phyloP scores from a whole-genome alignment of 2,888 invertebrate species.

The Cotesia congregata region DNA sequence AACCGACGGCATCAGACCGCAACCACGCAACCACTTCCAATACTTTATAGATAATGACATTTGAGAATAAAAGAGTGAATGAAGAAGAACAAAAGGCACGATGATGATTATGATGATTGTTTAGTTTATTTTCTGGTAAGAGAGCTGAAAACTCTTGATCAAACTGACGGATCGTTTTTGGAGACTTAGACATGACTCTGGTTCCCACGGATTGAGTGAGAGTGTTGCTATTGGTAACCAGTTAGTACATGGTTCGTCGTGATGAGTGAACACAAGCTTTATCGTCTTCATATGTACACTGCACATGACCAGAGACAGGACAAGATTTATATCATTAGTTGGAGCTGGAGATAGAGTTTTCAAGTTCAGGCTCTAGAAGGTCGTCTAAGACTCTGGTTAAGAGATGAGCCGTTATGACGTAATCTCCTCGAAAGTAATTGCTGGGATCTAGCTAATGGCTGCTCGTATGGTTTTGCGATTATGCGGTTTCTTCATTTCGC shows the following conservation, averaged over 20 bases:
- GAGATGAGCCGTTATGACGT: constrained; percentile 25
- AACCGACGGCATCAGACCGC: constrained; percentile 41
- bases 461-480: constrained; percentile 11
- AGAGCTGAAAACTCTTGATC: constrained; percentile 22
- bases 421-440: constrained; percentile 25
- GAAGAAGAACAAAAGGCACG: neutral
- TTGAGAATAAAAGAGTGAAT: neutral
- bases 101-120: neutral
- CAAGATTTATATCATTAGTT: no score
- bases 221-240: constrained; percentile 26
- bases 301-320: neutral
- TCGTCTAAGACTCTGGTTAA: constrained; percentile 4
- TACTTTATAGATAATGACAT: constrained; percentile 31
- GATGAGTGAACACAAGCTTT: constrained; percentile 6
- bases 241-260: neutral
- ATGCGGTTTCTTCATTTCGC: constrained; percentile 8
- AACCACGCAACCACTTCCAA: constrained; percentile 29
- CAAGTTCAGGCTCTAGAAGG: constrained; percentile 24
- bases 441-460: constrained; percentile 19
- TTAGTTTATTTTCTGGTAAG: neutral
- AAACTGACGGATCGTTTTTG: constrained; percentile 17
- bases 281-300: constrained; percentile 12
- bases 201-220: constrained; percentile 24
- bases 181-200: neutral
- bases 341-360: neutral